Conservation (phyloP, 2,888 invertebrate genomes). For the Brachypterus glaber region DNA sequence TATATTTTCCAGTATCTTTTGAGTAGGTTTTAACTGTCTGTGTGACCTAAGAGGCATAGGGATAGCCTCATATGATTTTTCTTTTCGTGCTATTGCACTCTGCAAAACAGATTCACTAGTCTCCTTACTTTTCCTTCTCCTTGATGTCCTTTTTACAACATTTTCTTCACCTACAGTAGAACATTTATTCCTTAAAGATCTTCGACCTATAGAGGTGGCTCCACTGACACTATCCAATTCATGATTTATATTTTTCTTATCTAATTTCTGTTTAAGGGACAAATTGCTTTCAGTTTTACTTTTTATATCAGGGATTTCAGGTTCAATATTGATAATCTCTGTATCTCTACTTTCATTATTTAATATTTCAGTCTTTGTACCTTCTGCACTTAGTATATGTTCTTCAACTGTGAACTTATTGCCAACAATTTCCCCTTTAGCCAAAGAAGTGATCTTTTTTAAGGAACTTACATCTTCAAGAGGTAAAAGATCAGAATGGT, state of each 20-base stretch:
- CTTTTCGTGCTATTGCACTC: constrained; percentile 62
- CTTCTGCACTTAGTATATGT: too few species aligned
- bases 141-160: constrained; percentile 48
- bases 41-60: constrained; percentile 42
- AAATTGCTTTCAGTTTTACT: too few species aligned
- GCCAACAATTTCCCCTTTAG: too few species aligned
- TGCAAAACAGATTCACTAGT: constrained; percentile 54
- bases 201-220: constrained; percentile 38
- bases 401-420: too few species aligned
- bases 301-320: too few species aligned
- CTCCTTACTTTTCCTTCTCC: constrained; percentile 54
- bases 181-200: constrained; percentile 34
- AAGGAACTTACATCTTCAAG: too few species aligned
- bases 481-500: constrained; percentile 25
- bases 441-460: constrained; percentile 7
- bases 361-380: too few species aligned
- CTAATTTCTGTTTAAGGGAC: too few species aligned
- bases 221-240: constrained; percentile 26
- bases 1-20: constrained; percentile 57
- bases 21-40: constrained; percentile 56
- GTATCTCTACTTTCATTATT: too few species aligned
- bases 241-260: constrained; percentile 29
- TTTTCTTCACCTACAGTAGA: constrained; percentile 21
- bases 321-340: too few species aligned
- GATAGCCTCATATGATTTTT: constrained; percentile 55